phyloP scores from a whole-genome alignment of 2,113 vertebrate genomes.

The Saccopteryx bilineata region DNA sequence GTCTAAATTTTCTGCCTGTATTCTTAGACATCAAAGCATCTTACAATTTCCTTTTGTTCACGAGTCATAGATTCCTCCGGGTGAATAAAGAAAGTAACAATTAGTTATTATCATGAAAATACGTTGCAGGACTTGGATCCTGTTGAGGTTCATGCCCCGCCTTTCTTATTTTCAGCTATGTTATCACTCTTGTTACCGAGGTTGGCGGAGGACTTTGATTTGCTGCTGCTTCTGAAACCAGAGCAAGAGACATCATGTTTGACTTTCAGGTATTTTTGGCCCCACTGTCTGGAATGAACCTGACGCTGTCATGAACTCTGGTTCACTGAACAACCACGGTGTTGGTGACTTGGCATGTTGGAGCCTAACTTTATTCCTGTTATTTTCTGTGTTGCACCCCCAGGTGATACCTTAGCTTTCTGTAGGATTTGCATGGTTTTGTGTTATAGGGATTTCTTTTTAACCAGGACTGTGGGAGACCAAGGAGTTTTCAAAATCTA shows the following conservation, averaged over 20 bases:
- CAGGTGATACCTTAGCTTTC: background rate
- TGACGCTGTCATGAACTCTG: background rate
- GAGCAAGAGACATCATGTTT: background rate
- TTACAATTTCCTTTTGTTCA: conserved; percentile 34
- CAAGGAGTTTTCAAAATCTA: background rate
- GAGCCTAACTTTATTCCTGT: background rate
- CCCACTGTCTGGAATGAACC: background rate
- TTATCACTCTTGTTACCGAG: background rate
- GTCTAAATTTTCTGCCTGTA: conserved; percentile 57
- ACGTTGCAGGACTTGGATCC: conserved; percentile 49
- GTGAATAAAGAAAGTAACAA: conserved; percentile 65
- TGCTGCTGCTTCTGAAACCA: conserved; percentile 43
- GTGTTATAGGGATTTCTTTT: background rate
- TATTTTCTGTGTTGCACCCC: background rate
- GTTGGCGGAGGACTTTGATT: conserved; percentile 26
- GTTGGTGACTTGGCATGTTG: background rate
- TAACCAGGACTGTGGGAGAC: background rate
- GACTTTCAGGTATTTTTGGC: background rate
- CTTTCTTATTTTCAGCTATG: conserved; percentile 31
- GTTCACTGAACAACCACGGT: background rate
- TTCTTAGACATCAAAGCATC: conserved; percentile 49
- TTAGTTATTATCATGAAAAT: conserved; percentile 63
- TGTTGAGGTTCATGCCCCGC: background rate
- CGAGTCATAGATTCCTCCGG: conserved; percentile 72
- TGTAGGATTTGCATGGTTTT: background rate